These are phyloP conservation scores for Nebria brevicollis DNA, from an alignment of 2,888 invertebrate species.

Conservation along the genomic window DNA sequence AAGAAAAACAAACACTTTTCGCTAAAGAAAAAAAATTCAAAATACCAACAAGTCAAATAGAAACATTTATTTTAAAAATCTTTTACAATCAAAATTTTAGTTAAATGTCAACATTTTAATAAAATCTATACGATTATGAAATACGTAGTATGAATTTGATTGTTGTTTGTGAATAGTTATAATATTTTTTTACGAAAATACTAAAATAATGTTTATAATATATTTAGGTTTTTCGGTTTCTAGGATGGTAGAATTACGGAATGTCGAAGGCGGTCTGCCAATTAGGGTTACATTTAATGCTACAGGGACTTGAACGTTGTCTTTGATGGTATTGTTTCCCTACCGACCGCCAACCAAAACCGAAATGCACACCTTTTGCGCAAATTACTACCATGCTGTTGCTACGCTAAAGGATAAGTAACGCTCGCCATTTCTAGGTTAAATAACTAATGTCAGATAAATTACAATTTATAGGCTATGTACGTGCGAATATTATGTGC, in stretches of 20 bases:
- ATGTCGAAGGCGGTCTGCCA: background rate
- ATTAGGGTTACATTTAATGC: constrained; percentile 2
- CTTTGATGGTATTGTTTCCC: constrained; percentile 5
- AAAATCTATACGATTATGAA: no score
- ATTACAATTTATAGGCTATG: constrained; percentile 30
- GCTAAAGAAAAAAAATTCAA: no score
- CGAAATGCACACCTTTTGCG: background rate
- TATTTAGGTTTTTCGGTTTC: background rate
- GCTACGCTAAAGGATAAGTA: background rate
- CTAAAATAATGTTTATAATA: background rate
- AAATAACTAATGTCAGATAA: constrained; percentile 28
- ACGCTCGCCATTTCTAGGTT: constrained; percentile 9
- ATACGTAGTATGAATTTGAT: no score
- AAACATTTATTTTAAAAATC: no score
- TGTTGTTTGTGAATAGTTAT: no score
- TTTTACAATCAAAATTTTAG: no score
- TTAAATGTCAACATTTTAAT: no score
- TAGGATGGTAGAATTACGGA: background rate
- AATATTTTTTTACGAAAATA: no score
- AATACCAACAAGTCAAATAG: no score
- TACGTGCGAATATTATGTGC: constrained; percentile 22
- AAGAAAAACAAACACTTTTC: no score
- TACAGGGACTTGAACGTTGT: background rate
- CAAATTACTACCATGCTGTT: background rate
- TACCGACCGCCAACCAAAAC: background rate